These are phyloP conservation scores for Tetrapedia diversipes DNA, from an alignment of 2,888 invertebrate genomes.

Conservation along the genomic window DNA sequence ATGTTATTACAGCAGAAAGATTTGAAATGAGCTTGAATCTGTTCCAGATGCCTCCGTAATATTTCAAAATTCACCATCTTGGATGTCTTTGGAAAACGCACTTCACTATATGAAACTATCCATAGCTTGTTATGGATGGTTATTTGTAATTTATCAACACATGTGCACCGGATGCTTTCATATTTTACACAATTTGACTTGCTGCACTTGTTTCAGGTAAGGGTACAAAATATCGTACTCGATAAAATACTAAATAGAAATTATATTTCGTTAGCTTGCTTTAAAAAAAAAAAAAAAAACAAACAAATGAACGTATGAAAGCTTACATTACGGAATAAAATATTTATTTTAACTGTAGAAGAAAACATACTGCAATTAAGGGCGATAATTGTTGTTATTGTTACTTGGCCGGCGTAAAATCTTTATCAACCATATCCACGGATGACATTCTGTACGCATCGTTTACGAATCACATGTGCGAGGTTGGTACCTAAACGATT, in stretches of 20 bases:
- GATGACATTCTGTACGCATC: constrained; percentile 94
- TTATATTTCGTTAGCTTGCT: too few species aligned
- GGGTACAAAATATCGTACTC: neutral
- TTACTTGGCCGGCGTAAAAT: constrained; percentile 92
- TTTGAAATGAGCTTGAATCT: neutral
- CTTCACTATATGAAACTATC: constrained; percentile 91
- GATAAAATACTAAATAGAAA: too few species aligned
- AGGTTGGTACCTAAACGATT: constrained; percentile 83
- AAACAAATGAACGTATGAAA: neutral
- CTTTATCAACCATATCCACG: constrained; percentile 89
- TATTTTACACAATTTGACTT: constrained; percentile 87
- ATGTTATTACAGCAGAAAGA: neutral
- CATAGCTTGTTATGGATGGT: constrained; percentile 94
- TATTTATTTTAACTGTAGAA: constrained; percentile 72
- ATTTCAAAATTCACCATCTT: constrained; percentile 88
- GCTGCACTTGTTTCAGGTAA: constrained; percentile 89
- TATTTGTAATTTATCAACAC: constrained; percentile 91
- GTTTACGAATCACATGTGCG: constrained; percentile 93
- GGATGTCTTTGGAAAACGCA: constrained; percentile 92
- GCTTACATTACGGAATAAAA: neutral
- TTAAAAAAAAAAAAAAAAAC: neutral
- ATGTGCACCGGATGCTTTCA: constrained; percentile 90
- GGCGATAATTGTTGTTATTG: constrained; percentile 96
- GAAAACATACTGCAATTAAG: constrained; percentile 86
- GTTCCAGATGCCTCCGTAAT: constrained; percentile 84